Conservation (phyloP, 2,113 vertebrate species). For the Clupea harengus region DNA sequence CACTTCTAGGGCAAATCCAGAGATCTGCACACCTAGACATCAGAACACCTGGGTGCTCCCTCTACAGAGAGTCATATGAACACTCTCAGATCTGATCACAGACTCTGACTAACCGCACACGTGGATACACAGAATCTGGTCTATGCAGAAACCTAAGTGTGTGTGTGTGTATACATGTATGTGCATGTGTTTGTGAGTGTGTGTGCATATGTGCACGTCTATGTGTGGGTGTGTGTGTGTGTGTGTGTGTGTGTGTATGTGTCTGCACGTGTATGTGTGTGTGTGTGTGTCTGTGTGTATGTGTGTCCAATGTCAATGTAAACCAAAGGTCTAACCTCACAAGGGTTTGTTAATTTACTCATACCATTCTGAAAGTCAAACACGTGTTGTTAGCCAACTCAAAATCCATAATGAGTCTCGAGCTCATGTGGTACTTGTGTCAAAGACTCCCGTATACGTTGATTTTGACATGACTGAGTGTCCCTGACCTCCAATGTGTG, state of each 20-base stretch:
- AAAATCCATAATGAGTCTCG: no score
- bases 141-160: neutral
- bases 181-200: neutral
- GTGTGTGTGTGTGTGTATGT: neutral
- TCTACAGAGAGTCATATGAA: neutral
- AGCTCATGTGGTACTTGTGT: no score
- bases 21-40: neutral
- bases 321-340: neutral
- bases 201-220: neutral
- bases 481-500: no score
- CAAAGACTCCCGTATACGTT: no score
- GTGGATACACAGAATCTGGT: neutral
- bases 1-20: neutral
- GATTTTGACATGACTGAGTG: no score
- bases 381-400: no score
- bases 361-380: neutral
- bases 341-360: neutral
- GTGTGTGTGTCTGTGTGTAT: conserved; percentile 1
- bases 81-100: neutral
- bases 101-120: neutral
- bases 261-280: neutral
- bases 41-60: neutral
- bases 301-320: neutral
- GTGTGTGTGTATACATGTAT: neutral
- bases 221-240: neutral